Conservation (phyloP, 1,140 invertebrate genomes). For the Brachionus rubens region DNA sequence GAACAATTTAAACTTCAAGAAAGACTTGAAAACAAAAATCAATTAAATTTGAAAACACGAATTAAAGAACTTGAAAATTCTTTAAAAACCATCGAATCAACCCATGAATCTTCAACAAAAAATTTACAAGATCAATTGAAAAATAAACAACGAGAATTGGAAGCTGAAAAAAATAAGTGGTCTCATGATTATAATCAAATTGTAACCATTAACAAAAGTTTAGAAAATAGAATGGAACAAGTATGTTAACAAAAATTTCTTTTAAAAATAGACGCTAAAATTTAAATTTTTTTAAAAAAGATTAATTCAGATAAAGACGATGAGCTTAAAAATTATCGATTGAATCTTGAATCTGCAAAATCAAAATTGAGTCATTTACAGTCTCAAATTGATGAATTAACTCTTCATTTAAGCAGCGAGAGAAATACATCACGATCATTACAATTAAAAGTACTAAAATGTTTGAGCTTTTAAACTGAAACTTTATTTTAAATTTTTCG, state of each 20-base stretch:
- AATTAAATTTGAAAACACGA: constrained; percentile 3
- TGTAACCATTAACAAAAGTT: not conserved
- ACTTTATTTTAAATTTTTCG: not conserved
- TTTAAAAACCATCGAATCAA: not conserved
- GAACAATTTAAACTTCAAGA: constrained; percentile 40
- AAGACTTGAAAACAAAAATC: constrained; percentile 39
- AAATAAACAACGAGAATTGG: constrained; percentile 3
- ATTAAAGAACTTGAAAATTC: constrained; percentile 31
- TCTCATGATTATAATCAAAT: constrained; percentile 11
- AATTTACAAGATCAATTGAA: constrained; percentile 31
- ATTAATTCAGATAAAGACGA: not conserved
- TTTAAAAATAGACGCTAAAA: not conserved
- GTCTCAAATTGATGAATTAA: not conserved
- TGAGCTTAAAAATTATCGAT: not conserved
- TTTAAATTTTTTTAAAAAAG: not conserved
- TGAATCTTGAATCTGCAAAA: constrained; percentile 7
- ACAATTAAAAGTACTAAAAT: constrained; percentile 6
- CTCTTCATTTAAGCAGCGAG: not conserved
- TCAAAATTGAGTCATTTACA: not conserved
- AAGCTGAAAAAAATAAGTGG: not conserved
- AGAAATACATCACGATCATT: constrained; percentile 8
- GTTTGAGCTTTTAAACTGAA: not conserved
- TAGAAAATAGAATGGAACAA: not conserved
- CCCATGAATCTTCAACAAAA: not conserved
- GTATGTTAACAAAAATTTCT: not conserved